phyloP scores from a whole-genome alignment of 2,113 vertebrate genomes.

The Promerops cafer region DNA sequence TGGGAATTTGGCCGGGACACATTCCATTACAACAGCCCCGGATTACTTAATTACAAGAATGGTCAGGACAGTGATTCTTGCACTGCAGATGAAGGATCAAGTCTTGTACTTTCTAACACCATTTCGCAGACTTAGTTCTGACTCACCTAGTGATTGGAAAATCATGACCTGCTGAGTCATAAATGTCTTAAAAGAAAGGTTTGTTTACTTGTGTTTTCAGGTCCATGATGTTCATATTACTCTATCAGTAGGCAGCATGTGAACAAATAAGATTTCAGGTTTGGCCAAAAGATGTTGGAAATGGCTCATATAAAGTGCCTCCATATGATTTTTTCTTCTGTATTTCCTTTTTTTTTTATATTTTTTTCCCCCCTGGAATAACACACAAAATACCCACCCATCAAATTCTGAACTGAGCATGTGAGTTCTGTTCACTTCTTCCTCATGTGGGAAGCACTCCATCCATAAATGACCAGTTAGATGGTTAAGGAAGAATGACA shows the following conservation, averaged over 20 bases:
- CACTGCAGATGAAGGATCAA: not conserved
- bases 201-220: conserved; percentile 2
- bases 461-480: not conserved
- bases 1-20: not conserved
- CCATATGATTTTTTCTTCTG: not conserved
- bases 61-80: not conserved
- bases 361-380: not conserved
- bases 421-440: not conserved
- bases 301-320: not conserved
- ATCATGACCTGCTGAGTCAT: conserved; percentile 5
- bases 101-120: not conserved
- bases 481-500: not conserved
- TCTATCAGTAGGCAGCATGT: not conserved
- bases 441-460: not conserved
- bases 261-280: not conserved
- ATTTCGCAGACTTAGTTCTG: not conserved
- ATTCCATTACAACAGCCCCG: not conserved
- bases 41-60: not conserved
- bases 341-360: too few species aligned
- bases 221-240: not conserved
- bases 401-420: not conserved
- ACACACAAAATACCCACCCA: not conserved
- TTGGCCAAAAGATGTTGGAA: not conserved
- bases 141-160: conserved; percentile 12
- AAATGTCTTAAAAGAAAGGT: not conserved